These are phyloP conservation scores for Galaxea fascicularis DNA, from an alignment of 92 coral and sea anemone genomes.

Conservation along the genomic window DNA sequence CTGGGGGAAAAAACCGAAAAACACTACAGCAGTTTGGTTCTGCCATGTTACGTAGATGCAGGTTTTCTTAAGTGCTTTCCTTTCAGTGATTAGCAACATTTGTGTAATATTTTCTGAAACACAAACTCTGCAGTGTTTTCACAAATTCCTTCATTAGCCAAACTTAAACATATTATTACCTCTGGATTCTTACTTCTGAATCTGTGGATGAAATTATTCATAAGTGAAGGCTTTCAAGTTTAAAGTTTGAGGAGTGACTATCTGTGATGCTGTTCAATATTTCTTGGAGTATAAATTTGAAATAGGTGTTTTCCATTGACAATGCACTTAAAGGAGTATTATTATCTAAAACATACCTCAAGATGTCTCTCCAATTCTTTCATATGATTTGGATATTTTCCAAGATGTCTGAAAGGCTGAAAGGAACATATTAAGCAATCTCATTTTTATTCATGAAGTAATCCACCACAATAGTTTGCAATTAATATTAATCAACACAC, in stretches of 20 bases:
- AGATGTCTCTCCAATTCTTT: constrained; percentile 96
- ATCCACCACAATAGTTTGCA: not conserved
- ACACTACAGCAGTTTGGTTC: too few species aligned
- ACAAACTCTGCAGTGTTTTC: too few species aligned
- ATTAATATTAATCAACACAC: constrained; percentile 18
- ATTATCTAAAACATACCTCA: constrained; percentile 70
- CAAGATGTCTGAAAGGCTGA: constrained; percentile 96
- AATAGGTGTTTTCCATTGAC: not conserved
- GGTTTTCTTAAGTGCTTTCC: too few species aligned
- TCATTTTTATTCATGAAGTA: constrained; percentile 7
- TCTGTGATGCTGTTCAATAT: not conserved
- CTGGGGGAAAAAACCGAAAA: too few species aligned
- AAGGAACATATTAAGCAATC: not conserved
- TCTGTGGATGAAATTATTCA: not conserved
- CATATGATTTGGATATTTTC: constrained; percentile 93
- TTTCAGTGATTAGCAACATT: too few species aligned
- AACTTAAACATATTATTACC: too few species aligned
- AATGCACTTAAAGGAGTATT: not conserved
- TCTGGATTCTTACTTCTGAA: not conserved
- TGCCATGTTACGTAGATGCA: too few species aligned
- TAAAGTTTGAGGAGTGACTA: not conserved
- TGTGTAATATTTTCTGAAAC: too few species aligned
- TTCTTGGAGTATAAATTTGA: not conserved
- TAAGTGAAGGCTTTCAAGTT: too few species aligned
- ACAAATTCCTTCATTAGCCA: too few species aligned